Evolutionary conservation across 1,140 invertebrate species (phyloP), one percentile per base, ranked within the genome.

Genomic region (Pteromalus puparum): DNA sequence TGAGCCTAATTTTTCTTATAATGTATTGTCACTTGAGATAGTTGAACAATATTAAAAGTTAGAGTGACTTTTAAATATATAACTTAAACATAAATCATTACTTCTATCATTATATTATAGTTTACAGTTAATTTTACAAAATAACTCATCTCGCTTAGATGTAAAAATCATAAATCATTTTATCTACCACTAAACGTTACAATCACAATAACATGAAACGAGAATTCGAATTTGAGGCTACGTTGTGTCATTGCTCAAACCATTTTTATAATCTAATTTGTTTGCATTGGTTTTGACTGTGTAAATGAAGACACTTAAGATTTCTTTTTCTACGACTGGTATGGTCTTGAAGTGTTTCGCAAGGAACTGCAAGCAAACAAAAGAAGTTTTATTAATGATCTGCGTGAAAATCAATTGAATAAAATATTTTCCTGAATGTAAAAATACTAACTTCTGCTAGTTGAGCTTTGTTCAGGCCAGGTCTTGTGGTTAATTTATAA

Each of bases 291-390:
- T 97, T 94, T 99, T 99, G 0, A 99, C 97, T 92, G 97, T 98
- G 90, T 99, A 99, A 87, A 99, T 98, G 91, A 99, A 99, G 90
- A 97, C 98, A n/a, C 98, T 98, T 21, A 99, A 93, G 34, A 97
- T 97, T 92, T 99, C 98, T 90, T 99, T 99, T 92, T 99, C 98
- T 88, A 96, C 95, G 1, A 99, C 97, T 65, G 97, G 97, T 90
- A 99, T 97, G 76, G 97, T 96, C 91, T 97, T 97, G 92, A 99
- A 99, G 93, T 99, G 98, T 90, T 98, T 97, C 93, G 97, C 97
- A 38, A 99, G 94, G 46, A 96, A 96, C 98, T 99, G 94, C 84
- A 92, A 91, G 86, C 87, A 87, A 81, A 65, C 12, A 65, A 65
- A 53, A 38, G 1, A 46, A 74, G 48, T 80, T 38, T 34, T 21